Percentiles rank a stretch among this genome's conserved stretches.
These are phyloP conservation scores for Plectropomus leopardus DNA, from an alignment of 2,113 vertebrate species.

Conservation along the genomic window DNA sequence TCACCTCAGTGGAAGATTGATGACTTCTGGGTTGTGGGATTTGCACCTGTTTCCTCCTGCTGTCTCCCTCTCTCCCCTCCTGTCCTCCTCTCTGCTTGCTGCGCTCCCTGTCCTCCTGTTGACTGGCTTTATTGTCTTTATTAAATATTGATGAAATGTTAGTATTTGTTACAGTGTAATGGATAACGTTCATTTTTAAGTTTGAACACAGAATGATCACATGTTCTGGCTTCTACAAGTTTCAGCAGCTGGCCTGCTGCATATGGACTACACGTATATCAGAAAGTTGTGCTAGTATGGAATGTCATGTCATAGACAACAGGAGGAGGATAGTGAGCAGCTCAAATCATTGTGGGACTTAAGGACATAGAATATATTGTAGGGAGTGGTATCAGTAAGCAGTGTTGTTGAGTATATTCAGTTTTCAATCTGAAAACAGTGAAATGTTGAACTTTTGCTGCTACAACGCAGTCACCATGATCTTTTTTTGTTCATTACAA, in stretches of 20 bases:
- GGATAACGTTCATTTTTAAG: not conserved
- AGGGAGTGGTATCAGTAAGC: too few species aligned
- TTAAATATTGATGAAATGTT: slow-evolving; percentile 20
- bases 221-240: too few species aligned
- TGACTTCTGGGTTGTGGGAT: slow-evolving; percentile 70
- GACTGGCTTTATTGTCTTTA: not conserved
- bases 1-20: slow-evolving; percentile 71
- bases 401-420: too few species aligned
- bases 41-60: slow-evolving; percentile 47
- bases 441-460: too few species aligned
- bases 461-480: too few species aligned
- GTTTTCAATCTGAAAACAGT: too few species aligned
- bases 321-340: too few species aligned
- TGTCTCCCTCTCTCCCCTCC: not conserved
- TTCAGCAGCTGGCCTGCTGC: not conserved
- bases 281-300: not conserved
- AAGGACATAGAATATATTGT: too few species aligned
- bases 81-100: not conserved
- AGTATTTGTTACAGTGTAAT: not conserved
- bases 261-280: not conserved
- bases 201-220: not conserved
- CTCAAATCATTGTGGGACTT: too few species aligned
- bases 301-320: too few species aligned
- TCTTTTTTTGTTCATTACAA: too few species aligned
- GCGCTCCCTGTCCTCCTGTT: not conserved